A percentile compares a stretch with the other conserved stretches of the same genome.
phyloP scores from a whole-genome alignment of 2,797 vertebrate genomes.

The Pangasius sanitwongsei region DNA sequence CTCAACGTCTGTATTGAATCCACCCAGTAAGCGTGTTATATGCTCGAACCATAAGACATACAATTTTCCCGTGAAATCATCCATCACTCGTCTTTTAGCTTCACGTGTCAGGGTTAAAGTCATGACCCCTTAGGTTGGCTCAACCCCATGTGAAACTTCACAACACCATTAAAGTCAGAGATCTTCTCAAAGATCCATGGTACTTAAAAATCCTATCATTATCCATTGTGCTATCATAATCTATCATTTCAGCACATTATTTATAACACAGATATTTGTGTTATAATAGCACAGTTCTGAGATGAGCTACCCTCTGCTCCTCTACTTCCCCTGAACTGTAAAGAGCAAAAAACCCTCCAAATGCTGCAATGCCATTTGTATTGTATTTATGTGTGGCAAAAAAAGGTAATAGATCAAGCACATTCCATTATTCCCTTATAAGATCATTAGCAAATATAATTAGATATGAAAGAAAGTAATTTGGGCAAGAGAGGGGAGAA shows the following conservation, averaged over 20 bases:
- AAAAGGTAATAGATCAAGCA: slow-evolving; percentile 86
- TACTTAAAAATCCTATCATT: not conserved
- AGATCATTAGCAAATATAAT: slow-evolving; percentile 87
- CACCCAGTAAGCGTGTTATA: too few relatives aligned
- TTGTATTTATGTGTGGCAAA: slow-evolving; percentile 83
- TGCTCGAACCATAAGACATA: not conserved
- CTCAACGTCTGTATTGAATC: too few relatives aligned
- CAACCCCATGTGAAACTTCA: slow-evolving; percentile 5
- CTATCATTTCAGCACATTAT: not conserved
- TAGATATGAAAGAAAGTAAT: slow-evolving; percentile 86
- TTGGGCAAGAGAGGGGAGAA: slow-evolving; percentile 82
- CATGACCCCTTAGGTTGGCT: slow-evolving; percentile 12
- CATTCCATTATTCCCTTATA: slow-evolving; percentile 86
- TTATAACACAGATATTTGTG: slow-evolving; percentile 11
- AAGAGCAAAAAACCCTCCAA: slow-evolving; percentile 54
- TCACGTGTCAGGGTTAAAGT: slow-evolving; percentile 40
- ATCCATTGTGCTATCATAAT: not conserved
- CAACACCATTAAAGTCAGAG: not conserved
- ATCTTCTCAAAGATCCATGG: not conserved
- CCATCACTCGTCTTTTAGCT: slow-evolving; percentile 1
- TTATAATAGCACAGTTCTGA: slow-evolving; percentile 11
- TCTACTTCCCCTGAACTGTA: slow-evolving; percentile 46
- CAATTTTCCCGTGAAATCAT: not conserved
- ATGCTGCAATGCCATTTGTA: slow-evolving; percentile 76
- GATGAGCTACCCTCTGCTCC: slow-evolving; percentile 35